Conservation (phyloP, 2,797 vertebrate species). For the Manis crassicaudata region DNA sequence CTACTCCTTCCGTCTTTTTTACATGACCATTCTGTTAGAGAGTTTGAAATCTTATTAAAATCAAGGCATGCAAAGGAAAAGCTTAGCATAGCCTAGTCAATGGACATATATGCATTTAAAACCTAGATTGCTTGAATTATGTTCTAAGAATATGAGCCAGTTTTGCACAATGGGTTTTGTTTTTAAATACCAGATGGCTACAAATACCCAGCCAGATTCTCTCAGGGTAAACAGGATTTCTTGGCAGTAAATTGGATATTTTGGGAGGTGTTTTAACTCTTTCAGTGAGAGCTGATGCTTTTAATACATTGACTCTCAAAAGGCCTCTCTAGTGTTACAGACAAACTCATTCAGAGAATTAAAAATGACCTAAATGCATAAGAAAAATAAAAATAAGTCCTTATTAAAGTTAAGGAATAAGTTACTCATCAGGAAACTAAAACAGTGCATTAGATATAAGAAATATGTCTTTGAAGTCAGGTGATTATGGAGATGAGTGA, state of each 20-base stretch:
- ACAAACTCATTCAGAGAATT: neutral
- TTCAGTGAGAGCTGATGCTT: slow-evolving; percentile 30
- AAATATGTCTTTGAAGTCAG: neutral
- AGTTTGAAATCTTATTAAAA: slow-evolving; percentile 58
- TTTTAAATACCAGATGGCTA: slow-evolving; percentile 76
- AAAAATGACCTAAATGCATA: neutral
- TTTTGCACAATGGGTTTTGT: slow-evolving; percentile 52
- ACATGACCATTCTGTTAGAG: slow-evolving; percentile 29
- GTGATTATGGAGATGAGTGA: neutral
- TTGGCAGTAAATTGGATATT: slow-evolving; percentile 63
- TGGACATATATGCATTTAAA: slow-evolving; percentile 25
- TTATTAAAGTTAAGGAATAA: neutral
- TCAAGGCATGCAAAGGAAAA: slow-evolving; percentile 1
- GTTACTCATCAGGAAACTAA: neutral
- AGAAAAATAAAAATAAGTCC: slow-evolving; percentile 5
- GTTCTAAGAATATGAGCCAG: slow-evolving; percentile 44
- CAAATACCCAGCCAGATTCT: slow-evolving; percentile 72
- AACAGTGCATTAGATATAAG: neutral
- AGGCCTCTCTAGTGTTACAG: neutral
- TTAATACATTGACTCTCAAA: neutral
- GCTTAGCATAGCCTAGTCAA: neutral
- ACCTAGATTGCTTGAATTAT: slow-evolving; percentile 7
- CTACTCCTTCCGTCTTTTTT: neutral
- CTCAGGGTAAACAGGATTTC: slow-evolving; percentile 45
- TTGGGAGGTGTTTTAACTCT: slow-evolving; percentile 67